Percentiles rank a stretch among this genome's conserved stretches.
Evolutionary conservation across 2,797 vertebrate species (phyloP).

Genomic region (Macrochelys suwanniensis): DNA sequence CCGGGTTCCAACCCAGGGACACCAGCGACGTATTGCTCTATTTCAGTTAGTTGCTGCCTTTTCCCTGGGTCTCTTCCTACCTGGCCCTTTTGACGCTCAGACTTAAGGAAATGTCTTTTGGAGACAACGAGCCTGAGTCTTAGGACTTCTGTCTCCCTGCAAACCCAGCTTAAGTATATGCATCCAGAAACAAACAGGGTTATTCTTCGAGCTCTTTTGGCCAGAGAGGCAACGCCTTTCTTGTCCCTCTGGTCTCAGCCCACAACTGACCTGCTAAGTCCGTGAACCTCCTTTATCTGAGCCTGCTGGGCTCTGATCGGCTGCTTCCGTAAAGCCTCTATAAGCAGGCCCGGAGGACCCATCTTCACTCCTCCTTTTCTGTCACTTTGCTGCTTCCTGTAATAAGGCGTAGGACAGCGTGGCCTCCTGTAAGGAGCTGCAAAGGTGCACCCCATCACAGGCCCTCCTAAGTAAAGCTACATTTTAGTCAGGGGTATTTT

Average conservation of each 20-base stretch:
- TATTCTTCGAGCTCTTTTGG: not conserved
- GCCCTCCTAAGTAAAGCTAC: too few species aligned
- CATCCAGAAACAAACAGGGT: not conserved
- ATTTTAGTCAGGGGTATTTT: too few species aligned
- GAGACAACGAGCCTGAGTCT: not conserved
- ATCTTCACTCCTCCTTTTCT: not conserved
- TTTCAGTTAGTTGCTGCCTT: not conserved
- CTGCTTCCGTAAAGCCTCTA: not conserved
- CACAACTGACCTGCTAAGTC: not conserved
- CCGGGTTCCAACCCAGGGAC: not conserved
- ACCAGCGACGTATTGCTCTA: fast-evolving
- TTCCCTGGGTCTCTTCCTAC: not conserved
- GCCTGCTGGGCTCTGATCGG: not conserved
- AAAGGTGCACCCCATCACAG: too few species aligned
- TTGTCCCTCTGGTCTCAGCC: not conserved
- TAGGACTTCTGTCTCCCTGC: not conserved
- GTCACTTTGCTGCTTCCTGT: not conserved
- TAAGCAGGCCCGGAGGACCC: not conserved
- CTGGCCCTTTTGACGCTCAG: not conserved
- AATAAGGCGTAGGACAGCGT: not conserved
- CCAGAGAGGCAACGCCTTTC: not conserved
- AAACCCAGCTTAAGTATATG: not conserved
- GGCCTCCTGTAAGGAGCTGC: not conserved
- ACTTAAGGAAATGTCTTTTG: not conserved
- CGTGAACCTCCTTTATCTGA: not conserved